These are phyloP conservation scores for Theristicus caerulescens DNA, from an alignment of 2,113 vertebrate species.

Conservation along the genomic window DNA sequence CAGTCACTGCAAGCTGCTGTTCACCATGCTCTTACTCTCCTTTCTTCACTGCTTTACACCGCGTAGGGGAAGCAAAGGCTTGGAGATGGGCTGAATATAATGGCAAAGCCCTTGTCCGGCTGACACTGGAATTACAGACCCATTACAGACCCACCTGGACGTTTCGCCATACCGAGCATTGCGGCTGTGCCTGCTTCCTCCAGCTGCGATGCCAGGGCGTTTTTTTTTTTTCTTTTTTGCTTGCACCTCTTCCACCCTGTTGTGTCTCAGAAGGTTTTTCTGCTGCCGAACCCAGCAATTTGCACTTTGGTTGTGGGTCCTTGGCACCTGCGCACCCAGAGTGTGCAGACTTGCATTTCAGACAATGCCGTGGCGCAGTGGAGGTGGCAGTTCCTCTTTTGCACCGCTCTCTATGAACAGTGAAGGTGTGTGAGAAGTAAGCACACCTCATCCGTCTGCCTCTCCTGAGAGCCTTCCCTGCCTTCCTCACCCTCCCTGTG, in stretches of 20 bases:
- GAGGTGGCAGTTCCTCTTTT: neutral
- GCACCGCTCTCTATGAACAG: neutral
- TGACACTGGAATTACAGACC: neutral
- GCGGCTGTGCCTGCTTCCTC: neutral
- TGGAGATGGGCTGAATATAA: neutral
- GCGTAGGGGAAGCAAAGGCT: neutral
- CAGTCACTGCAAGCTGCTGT: neutral
- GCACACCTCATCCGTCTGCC: neutral
- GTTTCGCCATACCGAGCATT: neutral
- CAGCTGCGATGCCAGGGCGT: neutral
- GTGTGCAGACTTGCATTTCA: neutral
- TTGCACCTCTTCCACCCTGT: neutral
- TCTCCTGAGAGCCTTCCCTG: neutral
- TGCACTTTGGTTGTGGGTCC: neutral
- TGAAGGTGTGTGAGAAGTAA: neutral
- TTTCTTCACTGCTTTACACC: neutral
- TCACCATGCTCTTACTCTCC: neutral
- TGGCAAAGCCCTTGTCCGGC: neutral
- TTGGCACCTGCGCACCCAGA: neutral
- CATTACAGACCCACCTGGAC: neutral
- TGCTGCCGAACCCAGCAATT: neutral
- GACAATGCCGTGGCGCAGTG: accelerated
- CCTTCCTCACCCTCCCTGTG: accelerated
- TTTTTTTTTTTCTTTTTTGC: neutral
- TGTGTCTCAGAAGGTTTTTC: neutral